These are phyloP conservation scores for Aphis craccivora DNA, from an alignment of 1,140 invertebrate species.

Conservation along the genomic window DNA sequence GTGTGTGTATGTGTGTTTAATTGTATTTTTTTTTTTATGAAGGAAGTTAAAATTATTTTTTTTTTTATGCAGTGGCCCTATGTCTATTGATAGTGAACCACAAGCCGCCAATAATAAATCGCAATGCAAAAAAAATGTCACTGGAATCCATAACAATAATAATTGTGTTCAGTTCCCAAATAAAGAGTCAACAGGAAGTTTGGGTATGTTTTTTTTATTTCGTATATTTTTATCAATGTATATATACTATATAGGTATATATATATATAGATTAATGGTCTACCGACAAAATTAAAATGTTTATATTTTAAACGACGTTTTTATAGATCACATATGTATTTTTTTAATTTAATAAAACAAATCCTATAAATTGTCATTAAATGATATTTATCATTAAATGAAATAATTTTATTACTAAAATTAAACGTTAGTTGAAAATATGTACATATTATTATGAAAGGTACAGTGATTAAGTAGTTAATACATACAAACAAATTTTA, in stretches of 20 bases:
- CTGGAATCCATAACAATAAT: conserved; percentile 51
- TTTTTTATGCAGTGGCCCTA: conserved; percentile 42
- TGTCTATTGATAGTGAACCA: conserved; percentile 48
- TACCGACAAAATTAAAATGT: conserved; percentile 6
- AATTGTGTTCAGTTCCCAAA: conserved; percentile 53
- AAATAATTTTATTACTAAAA: neutral
- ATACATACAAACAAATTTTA: neutral
- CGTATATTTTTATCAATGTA: neutral
- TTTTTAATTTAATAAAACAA: neutral
- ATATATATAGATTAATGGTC: neutral
- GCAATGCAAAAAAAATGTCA: conserved; percentile 54
- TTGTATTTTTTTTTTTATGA: conserved; percentile 39
- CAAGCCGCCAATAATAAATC: conserved; percentile 54
- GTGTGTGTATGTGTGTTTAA: neutral
- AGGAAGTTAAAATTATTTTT: conserved; percentile 38
- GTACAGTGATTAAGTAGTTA: neutral
- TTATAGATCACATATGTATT: conserved; percentile 19
- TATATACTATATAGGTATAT: too few species aligned
- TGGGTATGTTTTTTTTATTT: conserved; percentile 48
- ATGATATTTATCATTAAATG: neutral
- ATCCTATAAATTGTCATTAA: neutral
- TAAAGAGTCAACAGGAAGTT: conserved; percentile 54
- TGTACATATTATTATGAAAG: neutral
- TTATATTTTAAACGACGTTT: conserved; percentile 29
- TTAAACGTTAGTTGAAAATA: neutral